Conservation (phyloP, 2,888 invertebrate genomes). For the Micoletzkya japonica region DNA sequence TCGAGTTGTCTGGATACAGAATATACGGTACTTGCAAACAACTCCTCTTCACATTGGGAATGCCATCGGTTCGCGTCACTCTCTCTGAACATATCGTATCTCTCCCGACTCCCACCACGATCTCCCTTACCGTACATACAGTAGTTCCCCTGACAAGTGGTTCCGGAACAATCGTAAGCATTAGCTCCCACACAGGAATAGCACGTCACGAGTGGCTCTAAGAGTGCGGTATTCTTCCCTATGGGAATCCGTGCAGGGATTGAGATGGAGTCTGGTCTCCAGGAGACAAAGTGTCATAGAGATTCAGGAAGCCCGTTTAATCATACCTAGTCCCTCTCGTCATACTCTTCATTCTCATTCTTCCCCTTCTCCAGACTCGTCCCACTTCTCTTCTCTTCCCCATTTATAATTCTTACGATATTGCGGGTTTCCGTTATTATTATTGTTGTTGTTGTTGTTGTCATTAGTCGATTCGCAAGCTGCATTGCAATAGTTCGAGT, state of each 20-base stretch:
- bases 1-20: constrained; percentile 3
- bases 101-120: too few species aligned
- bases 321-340: not conserved
- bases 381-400: not conserved
- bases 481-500: constrained; percentile 26
- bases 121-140: constrained; percentile 28
- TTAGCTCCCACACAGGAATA: constrained; percentile 14
- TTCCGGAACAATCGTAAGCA: constrained; percentile 16
- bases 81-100: too few species aligned
- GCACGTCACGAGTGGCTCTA: constrained; percentile 15
- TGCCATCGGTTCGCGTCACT: too few species aligned
- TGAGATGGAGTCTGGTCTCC: not conserved
- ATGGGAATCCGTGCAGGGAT: too few species aligned
- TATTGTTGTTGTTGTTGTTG: not conserved
- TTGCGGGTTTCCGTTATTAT: not conserved
- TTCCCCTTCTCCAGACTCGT: not conserved
- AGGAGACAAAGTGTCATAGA: not conserved
- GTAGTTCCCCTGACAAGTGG: constrained; percentile 10
- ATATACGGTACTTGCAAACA: not conserved
- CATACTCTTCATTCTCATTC: not conserved
- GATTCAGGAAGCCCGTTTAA: too few species aligned
- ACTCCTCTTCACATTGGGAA: not conserved
- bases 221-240: too few species aligned
- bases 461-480: too few species aligned
- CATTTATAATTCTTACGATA: not conserved